Percentiles rank a stretch among this genome's conserved stretches.
These are phyloP conservation scores for Blastobasis adustella DNA, from an alignment of 2,888 invertebrate species.

Conservation along the genomic window DNA sequence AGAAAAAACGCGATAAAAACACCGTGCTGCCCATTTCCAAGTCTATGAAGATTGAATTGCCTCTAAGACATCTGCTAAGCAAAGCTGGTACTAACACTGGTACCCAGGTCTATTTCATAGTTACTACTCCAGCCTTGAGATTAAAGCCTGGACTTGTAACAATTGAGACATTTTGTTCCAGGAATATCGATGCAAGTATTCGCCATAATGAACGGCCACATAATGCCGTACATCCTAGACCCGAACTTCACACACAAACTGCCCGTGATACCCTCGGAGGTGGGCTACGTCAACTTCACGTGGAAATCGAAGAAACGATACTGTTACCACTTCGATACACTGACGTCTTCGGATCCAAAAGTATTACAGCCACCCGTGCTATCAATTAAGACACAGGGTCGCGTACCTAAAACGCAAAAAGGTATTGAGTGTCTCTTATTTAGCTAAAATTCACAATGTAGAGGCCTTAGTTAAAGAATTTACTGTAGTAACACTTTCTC, in stretches of 20 bases:
- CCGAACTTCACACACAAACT: constrained; percentile 92
- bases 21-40: too few relatives aligned
- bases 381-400: constrained; percentile 89
- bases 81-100: too few relatives aligned
- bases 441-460: too few relatives aligned
- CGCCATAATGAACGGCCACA: constrained; percentile 91
- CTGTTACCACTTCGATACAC: constrained; percentile 89
- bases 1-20: too few relatives aligned
- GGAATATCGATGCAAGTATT: constrained; percentile 91
- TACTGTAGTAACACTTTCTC: too few relatives aligned
- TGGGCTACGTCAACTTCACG: constrained; percentile 92
- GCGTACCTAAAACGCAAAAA: constrained; percentile 90
- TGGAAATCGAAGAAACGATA: constrained; percentile 92
- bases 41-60: too few relatives aligned
- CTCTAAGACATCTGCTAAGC: too few relatives aligned
- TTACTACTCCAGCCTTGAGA: too few relatives aligned
- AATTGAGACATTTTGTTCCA: constrained; percentile 37
- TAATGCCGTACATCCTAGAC: constrained; percentile 89
- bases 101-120: too few relatives aligned
- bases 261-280: constrained; percentile 94
- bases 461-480: too few relatives aligned
- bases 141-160: too few relatives aligned
- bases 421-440: constrained; percentile 60
- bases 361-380: constrained; percentile 90
- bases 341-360: constrained; percentile 88